phyloP scores from a whole-genome alignment of 2,113 vertebrate species.

The Peromyscus californicus region DNA sequence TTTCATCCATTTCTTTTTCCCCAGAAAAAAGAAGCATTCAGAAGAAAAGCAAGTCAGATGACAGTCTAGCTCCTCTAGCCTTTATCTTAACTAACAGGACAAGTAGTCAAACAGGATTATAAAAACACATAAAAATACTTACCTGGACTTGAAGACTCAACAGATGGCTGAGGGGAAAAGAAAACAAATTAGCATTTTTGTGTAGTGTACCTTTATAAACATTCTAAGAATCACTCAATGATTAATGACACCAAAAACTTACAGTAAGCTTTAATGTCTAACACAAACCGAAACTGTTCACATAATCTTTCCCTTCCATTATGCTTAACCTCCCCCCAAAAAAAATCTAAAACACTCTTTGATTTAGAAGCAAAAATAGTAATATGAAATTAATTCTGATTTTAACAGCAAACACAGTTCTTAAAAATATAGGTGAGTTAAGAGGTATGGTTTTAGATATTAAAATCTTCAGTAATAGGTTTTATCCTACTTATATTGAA shows the following conservation, averaged over 20 bases:
- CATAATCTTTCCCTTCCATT: not conserved
- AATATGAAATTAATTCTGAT: conserved; percentile 30
- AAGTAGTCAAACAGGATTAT: conserved; percentile 58
- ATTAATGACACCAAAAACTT: conserved; percentile 28
- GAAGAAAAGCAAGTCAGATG: conserved; percentile 82
- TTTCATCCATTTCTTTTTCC: conserved; percentile 84
- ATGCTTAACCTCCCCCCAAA: not conserved
- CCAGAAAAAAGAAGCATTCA: conserved; percentile 82
- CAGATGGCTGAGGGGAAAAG: conserved; percentile 91
- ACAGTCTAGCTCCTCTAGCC: conserved; percentile 72
- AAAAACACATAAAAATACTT: conserved; percentile 82
- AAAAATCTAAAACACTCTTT: conserved; percentile 23
- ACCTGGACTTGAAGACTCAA: conserved; percentile 98
- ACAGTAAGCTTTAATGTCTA: not conserved
- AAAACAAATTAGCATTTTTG: conserved; percentile 82
- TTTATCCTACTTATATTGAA: conserved; percentile 8
- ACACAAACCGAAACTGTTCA: not conserved
- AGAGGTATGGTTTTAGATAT: conserved; percentile 18
- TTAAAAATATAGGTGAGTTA: not conserved
- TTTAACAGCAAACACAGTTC: conserved; percentile 42
- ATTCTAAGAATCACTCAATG: conserved; percentile 51
- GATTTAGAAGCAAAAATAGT: conserved; percentile 43
- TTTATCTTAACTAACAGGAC: conserved; percentile 59
- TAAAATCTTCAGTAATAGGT: conserved; percentile 53
- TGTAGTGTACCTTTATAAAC: conserved; percentile 11